These are phyloP conservation scores for Ceyx erithaca DNA, from an alignment of 2,797 vertebrate species.

Conservation along the genomic window DNA sequence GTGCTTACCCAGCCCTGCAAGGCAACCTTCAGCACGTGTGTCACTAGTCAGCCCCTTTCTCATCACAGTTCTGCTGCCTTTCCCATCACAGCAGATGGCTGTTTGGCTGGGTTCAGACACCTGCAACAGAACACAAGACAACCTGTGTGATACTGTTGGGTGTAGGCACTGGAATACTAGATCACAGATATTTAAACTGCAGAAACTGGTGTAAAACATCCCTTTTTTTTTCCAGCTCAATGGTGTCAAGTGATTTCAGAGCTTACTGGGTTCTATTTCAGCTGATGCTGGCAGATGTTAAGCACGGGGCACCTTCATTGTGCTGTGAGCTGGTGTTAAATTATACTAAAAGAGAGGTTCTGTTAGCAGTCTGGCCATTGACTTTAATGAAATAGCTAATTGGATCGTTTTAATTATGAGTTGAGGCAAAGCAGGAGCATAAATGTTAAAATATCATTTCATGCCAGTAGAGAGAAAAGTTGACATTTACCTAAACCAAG, in stretches of 20 bases:
- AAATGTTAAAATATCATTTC: conserved; percentile 66
- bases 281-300: neutral
- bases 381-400: conserved; percentile 55
- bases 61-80: neutral
- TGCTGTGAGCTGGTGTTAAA: conserved; percentile 17
- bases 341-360: neutral
- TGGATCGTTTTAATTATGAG: conserved; percentile 54
- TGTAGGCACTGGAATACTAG: neutral
- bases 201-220: neutral
- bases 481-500: conserved; percentile 66
- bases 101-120: neutral
- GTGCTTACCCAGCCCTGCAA: conserved; percentile 27
- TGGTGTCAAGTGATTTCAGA: neutral
- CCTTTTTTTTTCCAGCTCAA: neutral
- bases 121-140: neutral
- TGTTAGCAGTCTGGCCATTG: conserved; percentile 1
- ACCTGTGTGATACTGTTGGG: neutral
- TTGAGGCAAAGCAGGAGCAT: conserved; percentile 16
- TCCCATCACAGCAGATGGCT: neutral
- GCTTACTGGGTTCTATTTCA: neutral
- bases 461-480: conserved; percentile 29
- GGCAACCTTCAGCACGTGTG: neutral
- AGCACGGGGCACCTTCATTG: neutral
- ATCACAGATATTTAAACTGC: neutral
- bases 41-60: conserved; percentile 5